These are phyloP conservation scores for Portunus trituberculatus DNA, from an alignment of 1,140 invertebrate genomes.

Conservation along the genomic window DNA sequence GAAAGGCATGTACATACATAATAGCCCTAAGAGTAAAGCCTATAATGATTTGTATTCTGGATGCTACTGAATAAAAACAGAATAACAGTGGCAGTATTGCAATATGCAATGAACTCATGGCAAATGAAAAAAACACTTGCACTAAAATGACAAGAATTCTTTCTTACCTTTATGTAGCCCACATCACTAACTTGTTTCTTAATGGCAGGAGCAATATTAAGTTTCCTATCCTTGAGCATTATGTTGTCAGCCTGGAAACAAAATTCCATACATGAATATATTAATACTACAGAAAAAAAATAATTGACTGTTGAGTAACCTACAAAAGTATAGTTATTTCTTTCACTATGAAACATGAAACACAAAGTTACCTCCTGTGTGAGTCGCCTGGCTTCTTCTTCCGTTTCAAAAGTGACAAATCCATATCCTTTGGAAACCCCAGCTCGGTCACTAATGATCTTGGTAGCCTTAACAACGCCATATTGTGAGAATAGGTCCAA, in stretches of 20 bases:
- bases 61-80: no score
- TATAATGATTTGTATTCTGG: no score
- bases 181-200: slow-evolving; percentile 87
- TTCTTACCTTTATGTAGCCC: slow-evolving; percentile 76
- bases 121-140: no score
- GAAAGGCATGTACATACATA: no score
- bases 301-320: no score
- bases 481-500: slow-evolving; percentile 91
- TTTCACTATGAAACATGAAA: neutral
- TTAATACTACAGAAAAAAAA: no score
- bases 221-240: slow-evolving; percentile 89
- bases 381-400: slow-evolving; percentile 91
- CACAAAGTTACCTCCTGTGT: slow-evolving; percentile 79
- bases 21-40: no score
- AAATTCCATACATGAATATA: slow-evolving; percentile 37
- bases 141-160: neutral
- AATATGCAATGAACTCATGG: no score
- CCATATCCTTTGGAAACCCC: slow-evolving; percentile 97
- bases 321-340: no score
- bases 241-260: slow-evolving; percentile 86
- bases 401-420: slow-evolving; percentile 96
- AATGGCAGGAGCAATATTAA: slow-evolving; percentile 94
- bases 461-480: slow-evolving; percentile 94
- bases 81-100: no score
- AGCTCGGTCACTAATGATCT: slow-evolving; percentile 95